phyloP scores from a whole-genome alignment of 2,113 vertebrate genomes.

The Pachypanchax playfairii region DNA sequence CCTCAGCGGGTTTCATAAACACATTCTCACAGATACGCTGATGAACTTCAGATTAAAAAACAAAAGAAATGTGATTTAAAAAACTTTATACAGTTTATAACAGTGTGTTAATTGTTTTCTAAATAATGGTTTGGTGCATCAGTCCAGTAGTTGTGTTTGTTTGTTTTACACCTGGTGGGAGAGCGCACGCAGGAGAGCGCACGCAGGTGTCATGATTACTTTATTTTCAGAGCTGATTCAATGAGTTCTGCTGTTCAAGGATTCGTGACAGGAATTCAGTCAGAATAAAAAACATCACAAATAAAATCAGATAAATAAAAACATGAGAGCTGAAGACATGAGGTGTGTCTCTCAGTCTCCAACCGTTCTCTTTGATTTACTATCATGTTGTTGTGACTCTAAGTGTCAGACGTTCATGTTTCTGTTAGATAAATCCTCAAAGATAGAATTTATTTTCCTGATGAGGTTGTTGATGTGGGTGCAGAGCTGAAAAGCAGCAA shows the following conservation, averaged over 20 bases:
- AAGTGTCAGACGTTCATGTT: not conserved
- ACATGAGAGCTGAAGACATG: not conserved
- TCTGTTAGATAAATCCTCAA: not conserved
- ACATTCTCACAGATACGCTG: not conserved
- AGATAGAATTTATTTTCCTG: not conserved
- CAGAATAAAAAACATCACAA: not conserved
- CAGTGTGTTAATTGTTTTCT: no score
- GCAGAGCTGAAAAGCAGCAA: slow-evolving; percentile 24
- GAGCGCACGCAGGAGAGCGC: no score
- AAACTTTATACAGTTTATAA: no score
- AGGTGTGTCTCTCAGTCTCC: no score
- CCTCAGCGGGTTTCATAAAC: not conserved
- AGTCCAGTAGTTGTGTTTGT: no score
- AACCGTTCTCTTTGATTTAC: not conserved
- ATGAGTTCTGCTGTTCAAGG: slow-evolving; percentile 7
- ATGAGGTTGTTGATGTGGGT: not conserved
- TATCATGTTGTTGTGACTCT: slow-evolving; percentile 1
- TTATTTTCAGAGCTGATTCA: slow-evolving; percentile 27
- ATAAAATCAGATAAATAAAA: not conserved
- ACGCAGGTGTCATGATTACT: slow-evolving; percentile 40
- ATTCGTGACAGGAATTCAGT: slow-evolving; percentile 35
- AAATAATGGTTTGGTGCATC: no score
- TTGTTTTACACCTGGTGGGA: no score
- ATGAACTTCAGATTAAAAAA: no score
- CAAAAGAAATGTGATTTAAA: no score